Evolutionary conservation across 2,797 vertebrate genomes (phyloP).

Genomic region (Mus minutoides): DNA sequence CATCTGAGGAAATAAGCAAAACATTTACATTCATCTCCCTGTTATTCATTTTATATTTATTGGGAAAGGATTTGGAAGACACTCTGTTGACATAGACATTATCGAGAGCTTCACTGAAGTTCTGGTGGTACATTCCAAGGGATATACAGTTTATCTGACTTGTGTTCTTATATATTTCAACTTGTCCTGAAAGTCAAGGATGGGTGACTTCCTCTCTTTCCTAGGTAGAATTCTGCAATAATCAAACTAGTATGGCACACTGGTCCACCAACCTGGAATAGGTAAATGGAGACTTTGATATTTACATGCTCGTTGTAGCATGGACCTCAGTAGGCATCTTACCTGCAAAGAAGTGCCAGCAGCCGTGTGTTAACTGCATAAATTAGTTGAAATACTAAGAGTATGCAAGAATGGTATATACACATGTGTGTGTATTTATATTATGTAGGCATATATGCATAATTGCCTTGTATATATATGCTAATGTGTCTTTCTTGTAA

Average conservation of each 20-base stretch:
- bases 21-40: neutral
- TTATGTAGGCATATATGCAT: neutral
- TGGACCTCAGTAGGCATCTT: neutral
- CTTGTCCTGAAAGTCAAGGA: neutral
- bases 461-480: neutral
- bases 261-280: neutral
- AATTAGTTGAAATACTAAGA: neutral
- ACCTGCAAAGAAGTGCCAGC: neutral
- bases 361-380: neutral
- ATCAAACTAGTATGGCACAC: neutral
- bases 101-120: neutral
- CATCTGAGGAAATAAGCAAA: neutral
- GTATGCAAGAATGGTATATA: neutral
- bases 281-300: neutral
- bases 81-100: neutral
- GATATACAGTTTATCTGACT: neutral
- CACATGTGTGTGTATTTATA: too few relatives aligned
- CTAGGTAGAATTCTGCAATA: neutral
- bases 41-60: neutral
- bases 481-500: neutral
- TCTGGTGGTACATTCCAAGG: neutral
- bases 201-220: neutral
- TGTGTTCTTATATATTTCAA: neutral
- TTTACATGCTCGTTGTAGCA: neutral
- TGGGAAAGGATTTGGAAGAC: neutral